phyloP scores from a whole-genome alignment of 2,113 vertebrate species.

The Chionomys nivalis region DNA sequence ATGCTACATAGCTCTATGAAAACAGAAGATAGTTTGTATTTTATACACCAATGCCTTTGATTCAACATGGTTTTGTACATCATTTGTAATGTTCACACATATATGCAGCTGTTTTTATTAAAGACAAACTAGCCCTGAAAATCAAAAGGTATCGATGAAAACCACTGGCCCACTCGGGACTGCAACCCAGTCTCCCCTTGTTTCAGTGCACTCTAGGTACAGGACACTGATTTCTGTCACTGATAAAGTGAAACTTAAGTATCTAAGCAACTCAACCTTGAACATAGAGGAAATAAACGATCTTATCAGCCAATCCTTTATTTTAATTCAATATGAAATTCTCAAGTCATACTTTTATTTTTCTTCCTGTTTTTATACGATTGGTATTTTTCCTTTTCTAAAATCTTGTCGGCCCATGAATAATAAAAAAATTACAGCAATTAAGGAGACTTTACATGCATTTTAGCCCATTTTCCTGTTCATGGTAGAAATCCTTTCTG shows the following conservation, averaged over 20 bases:
- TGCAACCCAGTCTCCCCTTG: not conserved
- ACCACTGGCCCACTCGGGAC: not conserved
- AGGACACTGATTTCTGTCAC: not conserved
- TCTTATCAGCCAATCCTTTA: not conserved
- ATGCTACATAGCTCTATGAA: not conserved
- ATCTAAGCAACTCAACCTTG: not conserved
- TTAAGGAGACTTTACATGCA: not conserved
- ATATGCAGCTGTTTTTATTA: not conserved
- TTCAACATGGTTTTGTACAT: not conserved
- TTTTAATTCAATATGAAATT: slow-evolving; percentile 5
- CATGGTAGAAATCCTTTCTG: not conserved
- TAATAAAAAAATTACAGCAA: not conserved
- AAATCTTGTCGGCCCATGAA: not conserved
- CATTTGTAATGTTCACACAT: not conserved
- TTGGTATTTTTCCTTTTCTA: slow-evolving; percentile 7
- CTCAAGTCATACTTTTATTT: not conserved
- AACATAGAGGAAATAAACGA: not conserved
- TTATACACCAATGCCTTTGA: not conserved
- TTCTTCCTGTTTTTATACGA: not conserved
- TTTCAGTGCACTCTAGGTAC: not conserved
- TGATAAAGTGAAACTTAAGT: not conserved
- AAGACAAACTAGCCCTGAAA: not conserved
- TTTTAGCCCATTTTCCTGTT: not conserved
- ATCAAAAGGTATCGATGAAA: not conserved
- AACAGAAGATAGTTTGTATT: not conserved